Conservation (phyloP, 1,140 invertebrate genomes). For the Eurosta solidaginis region DNA sequence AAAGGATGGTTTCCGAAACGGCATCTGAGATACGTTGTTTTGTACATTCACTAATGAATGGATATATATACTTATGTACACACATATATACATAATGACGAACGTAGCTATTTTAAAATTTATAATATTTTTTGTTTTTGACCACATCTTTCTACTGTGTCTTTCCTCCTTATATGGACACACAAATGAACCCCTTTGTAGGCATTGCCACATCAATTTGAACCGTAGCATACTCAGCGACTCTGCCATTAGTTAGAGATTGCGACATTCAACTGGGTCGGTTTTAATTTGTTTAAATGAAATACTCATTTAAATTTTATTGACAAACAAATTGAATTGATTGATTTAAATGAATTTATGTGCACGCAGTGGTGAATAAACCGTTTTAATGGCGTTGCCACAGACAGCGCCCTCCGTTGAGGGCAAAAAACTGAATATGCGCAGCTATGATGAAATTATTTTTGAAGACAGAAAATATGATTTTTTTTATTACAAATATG, state of each 20-base stretch:
- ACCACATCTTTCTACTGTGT: background rate
- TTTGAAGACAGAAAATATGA: background rate
- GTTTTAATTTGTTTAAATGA: constrained; percentile 59
- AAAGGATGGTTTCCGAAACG: background rate
- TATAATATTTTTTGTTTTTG: background rate
- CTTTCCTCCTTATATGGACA: background rate
- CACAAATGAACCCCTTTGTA: background rate
- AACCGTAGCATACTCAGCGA: background rate
- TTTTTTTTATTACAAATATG: no score
- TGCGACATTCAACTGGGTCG: constrained; percentile 53
- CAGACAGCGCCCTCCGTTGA: background rate
- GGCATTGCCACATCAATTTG: background rate
- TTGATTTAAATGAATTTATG: constrained; percentile 61
- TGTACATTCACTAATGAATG: background rate
- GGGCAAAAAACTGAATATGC: background rate
- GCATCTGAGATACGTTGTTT: background rate
- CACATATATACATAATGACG: background rate
- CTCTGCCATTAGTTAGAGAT: constrained; percentile 38
- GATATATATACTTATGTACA: background rate
- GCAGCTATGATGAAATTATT: background rate
- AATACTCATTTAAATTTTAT: constrained; percentile 59
- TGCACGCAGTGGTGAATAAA: constrained; percentile 4
- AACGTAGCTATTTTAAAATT: background rate
- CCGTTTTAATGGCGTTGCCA: background rate
- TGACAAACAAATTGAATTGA: constrained; percentile 61